phyloP scores from a whole-genome alignment of 2,797 vertebrate genomes.

The Cyclura pinguis region DNA sequence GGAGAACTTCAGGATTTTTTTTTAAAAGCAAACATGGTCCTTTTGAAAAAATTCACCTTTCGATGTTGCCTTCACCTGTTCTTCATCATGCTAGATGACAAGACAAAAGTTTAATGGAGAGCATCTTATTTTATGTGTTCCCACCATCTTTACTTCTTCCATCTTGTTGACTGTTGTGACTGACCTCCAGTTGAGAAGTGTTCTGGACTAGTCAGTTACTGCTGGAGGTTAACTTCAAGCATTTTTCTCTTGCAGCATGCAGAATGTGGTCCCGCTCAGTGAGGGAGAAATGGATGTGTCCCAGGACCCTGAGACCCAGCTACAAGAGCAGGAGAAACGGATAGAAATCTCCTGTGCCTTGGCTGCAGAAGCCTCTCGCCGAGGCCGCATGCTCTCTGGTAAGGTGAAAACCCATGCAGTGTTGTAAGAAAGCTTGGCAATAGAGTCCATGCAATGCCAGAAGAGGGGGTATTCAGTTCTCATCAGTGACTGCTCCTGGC shows the following conservation, averaged over 20 bases:
- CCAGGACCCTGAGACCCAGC: slow-evolving; percentile 88
- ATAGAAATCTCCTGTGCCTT: slow-evolving; percentile 96
- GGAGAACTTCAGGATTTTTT: neutral
- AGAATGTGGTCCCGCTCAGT: slow-evolving; percentile 90
- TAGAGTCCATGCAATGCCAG: neutral
- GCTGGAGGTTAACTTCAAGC: neutral
- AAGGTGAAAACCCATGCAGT: slow-evolving; percentile 66
- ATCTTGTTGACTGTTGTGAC: slow-evolving; percentile 55
- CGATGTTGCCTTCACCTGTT: neutral
- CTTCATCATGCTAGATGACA: neutral
- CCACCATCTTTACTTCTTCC: neutral
- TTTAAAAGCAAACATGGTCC: neutral
- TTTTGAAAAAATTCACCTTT: neutral
- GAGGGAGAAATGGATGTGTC: slow-evolving; percentile 89
- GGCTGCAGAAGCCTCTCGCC: slow-evolving; percentile 94
- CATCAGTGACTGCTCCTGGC: neutral
- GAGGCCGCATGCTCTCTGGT: slow-evolving; percentile 95
- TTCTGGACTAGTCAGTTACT: neutral
- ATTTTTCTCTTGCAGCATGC: slow-evolving; percentile 81
- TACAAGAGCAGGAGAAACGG: slow-evolving; percentile 96
- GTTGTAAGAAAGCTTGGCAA: neutral
- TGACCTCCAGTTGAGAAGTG: slow-evolving; percentile 47
- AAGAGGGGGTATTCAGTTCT: neutral
- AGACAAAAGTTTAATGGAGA: neutral
- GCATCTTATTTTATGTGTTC: neutral